Evolutionary conservation across 2,888 invertebrate species (phyloP).

Genomic region (Plutella xylostella): DNA sequence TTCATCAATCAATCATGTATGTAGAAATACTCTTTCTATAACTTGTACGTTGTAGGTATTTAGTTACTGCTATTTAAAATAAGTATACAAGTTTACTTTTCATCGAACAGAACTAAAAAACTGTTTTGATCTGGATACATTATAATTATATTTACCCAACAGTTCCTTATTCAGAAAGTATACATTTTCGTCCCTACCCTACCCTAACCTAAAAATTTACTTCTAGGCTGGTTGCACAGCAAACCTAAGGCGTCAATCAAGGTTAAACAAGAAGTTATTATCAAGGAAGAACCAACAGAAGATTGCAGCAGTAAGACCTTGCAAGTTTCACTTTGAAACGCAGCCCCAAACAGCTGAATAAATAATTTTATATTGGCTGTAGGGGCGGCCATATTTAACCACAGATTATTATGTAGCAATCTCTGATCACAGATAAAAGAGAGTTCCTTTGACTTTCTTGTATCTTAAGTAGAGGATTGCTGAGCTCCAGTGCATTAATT

Average conservation of each 20-base stretch:
- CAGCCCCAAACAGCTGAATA: conserved; percentile 18
- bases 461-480: background rate
- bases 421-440: background rate
- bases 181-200: too few species aligned
- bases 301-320: conserved; percentile 23
- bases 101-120: too few species aligned
- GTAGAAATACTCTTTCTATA: too few species aligned
- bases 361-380: conserved; percentile 23
- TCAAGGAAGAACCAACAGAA: conserved; percentile 46
- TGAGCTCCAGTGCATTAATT: conserved; percentile 12
- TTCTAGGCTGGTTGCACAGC: conserved; percentile 31
- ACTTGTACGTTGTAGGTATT: too few species aligned
- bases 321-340: conserved; percentile 9
- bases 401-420: background rate
- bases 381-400: conserved; percentile 23
- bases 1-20: too few species aligned
- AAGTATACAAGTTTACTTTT: too few species aligned
- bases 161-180: too few species aligned
- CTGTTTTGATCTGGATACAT: too few species aligned
- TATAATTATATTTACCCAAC: too few species aligned
- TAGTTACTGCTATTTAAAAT: too few species aligned
- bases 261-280: conserved; percentile 45
- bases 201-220: too few species aligned
- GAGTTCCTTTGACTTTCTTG: background rate
- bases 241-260: conserved; percentile 27